Percentiles rank a stretch among this genome's conserved stretches.
phyloP scores from a whole-genome alignment of 2,888 invertebrate species.

The Cyaniris semiargus region DNA sequence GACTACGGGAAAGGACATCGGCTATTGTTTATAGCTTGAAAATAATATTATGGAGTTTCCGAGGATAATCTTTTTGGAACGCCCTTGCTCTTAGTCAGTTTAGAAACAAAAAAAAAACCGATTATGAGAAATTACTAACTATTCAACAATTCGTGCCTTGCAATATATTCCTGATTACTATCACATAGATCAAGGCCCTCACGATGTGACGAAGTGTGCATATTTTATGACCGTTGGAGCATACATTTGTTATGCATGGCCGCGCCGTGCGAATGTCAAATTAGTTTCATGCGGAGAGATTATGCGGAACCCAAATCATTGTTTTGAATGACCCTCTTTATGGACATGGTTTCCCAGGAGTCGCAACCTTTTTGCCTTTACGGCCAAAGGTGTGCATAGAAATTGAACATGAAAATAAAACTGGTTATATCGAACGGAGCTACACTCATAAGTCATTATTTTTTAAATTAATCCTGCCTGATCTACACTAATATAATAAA shows the following conservation, averaged over 20 bases:
- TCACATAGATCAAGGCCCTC: conserved; percentile 41
- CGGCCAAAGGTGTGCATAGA: neutral
- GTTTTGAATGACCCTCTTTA: conserved; percentile 30
- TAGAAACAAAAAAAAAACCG: too few species aligned
- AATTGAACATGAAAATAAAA: conserved; percentile 9
- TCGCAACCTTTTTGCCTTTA: conserved; percentile 20
- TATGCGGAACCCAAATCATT: conserved; percentile 31
- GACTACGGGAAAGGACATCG: too few species aligned
- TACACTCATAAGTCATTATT: neutral
- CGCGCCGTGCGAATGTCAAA: conserved; percentile 53
- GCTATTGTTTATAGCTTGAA: too few species aligned
- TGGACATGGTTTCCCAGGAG: conserved; percentile 11
- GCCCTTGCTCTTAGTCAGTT: too few species aligned
- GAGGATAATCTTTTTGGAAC: too few species aligned
- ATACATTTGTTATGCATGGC: conserved; percentile 64
- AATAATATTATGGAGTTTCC: too few species aligned
- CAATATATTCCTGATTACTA: neutral
- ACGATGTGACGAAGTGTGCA: conserved; percentile 62
- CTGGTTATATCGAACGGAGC: neutral
- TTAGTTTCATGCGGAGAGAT: conserved; percentile 54
- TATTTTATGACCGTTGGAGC: conserved; percentile 69
- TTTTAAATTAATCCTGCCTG: neutral
- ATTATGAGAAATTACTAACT: too few species aligned
- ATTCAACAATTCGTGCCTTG: neutral
- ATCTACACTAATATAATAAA: too few species aligned